A percentile compares a stretch with the other conserved stretches of the same genome.
Evolutionary conservation across 2,888 invertebrate genomes (phyloP).

Genomic region (Teinopalpus imperialis): DNA sequence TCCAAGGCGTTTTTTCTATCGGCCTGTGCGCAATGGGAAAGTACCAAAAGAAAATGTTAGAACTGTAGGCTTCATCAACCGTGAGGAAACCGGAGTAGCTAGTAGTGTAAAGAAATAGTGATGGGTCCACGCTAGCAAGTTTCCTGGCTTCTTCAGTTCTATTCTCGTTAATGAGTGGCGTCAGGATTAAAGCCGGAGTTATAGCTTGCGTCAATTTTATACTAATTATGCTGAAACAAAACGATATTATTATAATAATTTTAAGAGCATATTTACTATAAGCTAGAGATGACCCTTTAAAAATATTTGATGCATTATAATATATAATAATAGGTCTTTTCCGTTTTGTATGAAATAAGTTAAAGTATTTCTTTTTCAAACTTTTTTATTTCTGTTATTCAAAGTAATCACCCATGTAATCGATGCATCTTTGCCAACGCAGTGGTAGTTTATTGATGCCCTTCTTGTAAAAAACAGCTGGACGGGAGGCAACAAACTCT

Average conservation of each 20-base stretch:
- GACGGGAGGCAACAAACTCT: too few relatives aligned
- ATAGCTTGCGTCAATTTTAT: conserved; percentile 1
- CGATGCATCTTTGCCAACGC: too few relatives aligned
- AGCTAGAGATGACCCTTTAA: too few relatives aligned
- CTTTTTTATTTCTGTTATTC: too few relatives aligned
- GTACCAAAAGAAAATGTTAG: conserved; percentile 93
- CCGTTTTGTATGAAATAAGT: too few relatives aligned
- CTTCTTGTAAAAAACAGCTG: too few relatives aligned
- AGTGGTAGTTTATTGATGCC: too few relatives aligned
- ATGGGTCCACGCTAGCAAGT: conserved; percentile 49
- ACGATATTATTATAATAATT: background rate
- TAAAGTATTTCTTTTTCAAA: too few relatives aligned
- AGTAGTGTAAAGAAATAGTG: conserved; percentile 57
- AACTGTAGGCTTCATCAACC: conserved; percentile 86
- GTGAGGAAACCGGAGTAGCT: conserved; percentile 83
- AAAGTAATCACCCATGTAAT: too few relatives aligned
- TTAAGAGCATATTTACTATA: too few relatives aligned
- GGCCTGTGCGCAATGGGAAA: conserved; percentile 82
- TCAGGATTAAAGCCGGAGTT: conserved; percentile 49
- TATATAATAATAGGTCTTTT: too few relatives aligned
- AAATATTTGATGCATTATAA: too few relatives aligned
- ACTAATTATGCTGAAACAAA: conserved; percentile 19
- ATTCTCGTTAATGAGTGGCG: conserved; percentile 59
- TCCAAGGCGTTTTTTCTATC: conserved; percentile 81
- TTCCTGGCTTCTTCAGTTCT: conserved; percentile 58